Conservation (phyloP, 1,140 invertebrate genomes). For the Rhynchophorus ferrugineus region DNA sequence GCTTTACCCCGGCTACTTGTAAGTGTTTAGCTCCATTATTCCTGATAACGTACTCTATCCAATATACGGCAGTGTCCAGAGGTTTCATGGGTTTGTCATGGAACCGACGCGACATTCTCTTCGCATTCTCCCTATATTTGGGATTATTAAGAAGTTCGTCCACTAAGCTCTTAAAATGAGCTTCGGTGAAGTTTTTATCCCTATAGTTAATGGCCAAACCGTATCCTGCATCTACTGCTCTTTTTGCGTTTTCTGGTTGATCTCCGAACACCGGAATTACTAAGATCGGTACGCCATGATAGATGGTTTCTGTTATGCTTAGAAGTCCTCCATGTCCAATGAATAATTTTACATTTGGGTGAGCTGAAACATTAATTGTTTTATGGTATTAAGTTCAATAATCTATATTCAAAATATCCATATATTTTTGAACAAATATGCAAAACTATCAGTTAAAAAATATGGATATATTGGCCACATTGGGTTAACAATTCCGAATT, state of each 20-base stretch:
- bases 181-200: constrained; percentile 1
- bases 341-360: constrained; percentile 24
- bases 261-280: constrained; percentile 37
- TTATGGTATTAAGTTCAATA: no score
- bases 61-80: constrained; percentile 52
- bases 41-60: constrained; percentile 58
- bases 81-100: constrained; percentile 20
- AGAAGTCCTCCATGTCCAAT: constrained; percentile 28
- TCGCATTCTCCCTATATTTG: constrained; percentile 17
- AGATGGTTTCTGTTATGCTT: constrained; percentile 40
- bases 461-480: no score
- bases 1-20: constrained; percentile 49
- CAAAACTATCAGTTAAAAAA: no score
- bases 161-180: constrained; percentile 2
- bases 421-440: no score
- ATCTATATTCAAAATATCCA: not conserved
- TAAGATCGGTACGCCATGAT: constrained; percentile 46
- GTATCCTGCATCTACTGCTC: constrained; percentile 12
- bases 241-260: constrained; percentile 15
- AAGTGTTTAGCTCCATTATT: constrained; percentile 57
- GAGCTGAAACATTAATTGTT: constrained; percentile 17
- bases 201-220: not conserved
- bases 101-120: constrained; percentile 10
- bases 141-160: constrained; percentile 14
- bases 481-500: no score